Evolutionary conservation across 2,797 vertebrate species (phyloP).

Genomic region (Cheirogaleus major): DNA sequence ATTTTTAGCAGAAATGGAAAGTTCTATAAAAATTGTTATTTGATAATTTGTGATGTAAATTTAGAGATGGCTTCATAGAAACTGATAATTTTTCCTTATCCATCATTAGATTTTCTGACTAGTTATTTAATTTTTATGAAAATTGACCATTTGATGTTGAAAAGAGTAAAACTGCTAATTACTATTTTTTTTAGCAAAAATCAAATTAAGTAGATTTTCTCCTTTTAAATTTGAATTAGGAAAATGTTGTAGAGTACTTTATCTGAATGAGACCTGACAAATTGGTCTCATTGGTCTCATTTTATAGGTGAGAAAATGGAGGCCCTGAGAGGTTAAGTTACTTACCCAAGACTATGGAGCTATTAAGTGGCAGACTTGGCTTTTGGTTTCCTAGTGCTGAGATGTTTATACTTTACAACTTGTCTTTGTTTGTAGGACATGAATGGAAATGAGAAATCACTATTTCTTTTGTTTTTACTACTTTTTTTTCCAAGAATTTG

Average conservation of each 20-base stretch:
- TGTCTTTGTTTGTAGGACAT: not conserved
- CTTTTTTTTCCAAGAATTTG: not conserved
- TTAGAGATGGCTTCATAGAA: not conserved
- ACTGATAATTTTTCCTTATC: not conserved
- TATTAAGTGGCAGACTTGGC: not conserved
- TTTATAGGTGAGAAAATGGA: not conserved
- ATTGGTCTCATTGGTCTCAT: not conserved
- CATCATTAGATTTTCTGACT: not conserved
- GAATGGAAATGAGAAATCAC: not conserved
- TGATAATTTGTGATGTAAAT: constrained; percentile 18
- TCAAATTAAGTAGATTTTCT: not conserved
- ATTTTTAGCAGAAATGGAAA: constrained; percentile 11
- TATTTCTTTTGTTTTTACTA: not conserved
- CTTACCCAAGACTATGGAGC: not conserved
- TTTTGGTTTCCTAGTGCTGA: not conserved
- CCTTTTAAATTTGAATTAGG: constrained; percentile 35
- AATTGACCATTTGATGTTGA: not conserved
- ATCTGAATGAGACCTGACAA: not conserved
- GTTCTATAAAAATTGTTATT: constrained; percentile 9
- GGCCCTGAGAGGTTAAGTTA: not conserved
- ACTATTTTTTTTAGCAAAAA: not conserved
- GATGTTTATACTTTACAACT: not conserved
- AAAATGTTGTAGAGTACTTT: not conserved
- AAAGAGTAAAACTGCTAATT: not conserved
- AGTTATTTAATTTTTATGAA: constrained; percentile 30